phyloP scores from a whole-genome alignment of 2,113 vertebrate genomes.

The Myrmophylax atrothorax region DNA sequence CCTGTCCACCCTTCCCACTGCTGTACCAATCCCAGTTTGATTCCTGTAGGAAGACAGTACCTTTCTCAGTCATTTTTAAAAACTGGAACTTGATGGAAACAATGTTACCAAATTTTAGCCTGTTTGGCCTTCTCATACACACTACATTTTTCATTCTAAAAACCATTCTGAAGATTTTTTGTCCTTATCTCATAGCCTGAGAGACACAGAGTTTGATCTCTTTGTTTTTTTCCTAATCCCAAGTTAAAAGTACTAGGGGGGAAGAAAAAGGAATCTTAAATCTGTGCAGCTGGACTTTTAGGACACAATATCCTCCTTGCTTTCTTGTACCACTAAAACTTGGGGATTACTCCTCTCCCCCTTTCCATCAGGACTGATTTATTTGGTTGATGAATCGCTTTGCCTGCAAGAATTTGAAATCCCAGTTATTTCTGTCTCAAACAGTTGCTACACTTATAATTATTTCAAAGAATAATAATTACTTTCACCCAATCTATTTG shows the following conservation, averaged over 20 bases:
- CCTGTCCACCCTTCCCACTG: not conserved
- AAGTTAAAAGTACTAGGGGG: not conserved
- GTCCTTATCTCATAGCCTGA: not conserved
- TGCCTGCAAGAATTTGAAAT: slow-evolving; percentile 24
- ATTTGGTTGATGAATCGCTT: slow-evolving; percentile 3
- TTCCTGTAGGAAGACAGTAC: not conserved
- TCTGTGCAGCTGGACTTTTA: not conserved
- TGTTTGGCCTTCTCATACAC: not conserved
- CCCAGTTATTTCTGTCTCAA: slow-evolving; percentile 7
- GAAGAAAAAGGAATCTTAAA: not conserved
- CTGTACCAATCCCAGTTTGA: not conserved
- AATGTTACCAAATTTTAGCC: not conserved
- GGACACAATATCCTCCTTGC: not conserved
- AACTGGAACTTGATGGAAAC: not conserved
- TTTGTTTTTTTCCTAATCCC: not conserved
- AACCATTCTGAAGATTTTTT: not conserved
- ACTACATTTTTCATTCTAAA: not conserved
- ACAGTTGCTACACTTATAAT: slow-evolving; percentile 19
- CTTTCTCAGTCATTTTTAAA: not conserved
- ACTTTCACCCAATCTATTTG: slow-evolving; percentile 16
- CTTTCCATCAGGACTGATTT: slow-evolving; percentile 21
- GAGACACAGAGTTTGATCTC: not conserved
- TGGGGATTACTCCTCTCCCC: not conserved
- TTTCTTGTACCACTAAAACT: not conserved
- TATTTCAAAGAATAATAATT: slow-evolving; percentile 44